A percentile compares a stretch with the other conserved stretches of the same genome.
Evolutionary conservation across 2,113 vertebrate species (phyloP).

Genomic region (Prionailurus bengalensis): DNA sequence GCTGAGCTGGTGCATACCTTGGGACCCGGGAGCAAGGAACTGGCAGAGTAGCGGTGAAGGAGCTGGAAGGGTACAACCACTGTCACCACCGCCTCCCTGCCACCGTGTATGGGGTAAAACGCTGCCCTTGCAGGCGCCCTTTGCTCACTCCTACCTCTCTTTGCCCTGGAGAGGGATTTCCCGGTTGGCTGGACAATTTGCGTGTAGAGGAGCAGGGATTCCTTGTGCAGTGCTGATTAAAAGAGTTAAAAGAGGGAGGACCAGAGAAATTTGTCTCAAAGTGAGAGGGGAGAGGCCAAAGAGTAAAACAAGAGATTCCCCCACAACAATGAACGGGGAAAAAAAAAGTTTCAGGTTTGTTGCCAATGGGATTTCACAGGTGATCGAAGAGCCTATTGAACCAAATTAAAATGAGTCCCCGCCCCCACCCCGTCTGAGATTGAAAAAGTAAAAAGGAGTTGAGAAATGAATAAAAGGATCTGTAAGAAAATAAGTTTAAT

Average conservation of each 20-base stretch:
- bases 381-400: neutral
- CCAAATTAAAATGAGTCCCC: neutral
- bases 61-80: constrained; percentile 2
- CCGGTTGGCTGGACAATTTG: neutral
- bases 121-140: neutral
- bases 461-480: neutral
- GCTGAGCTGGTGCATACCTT: constrained; percentile 80
- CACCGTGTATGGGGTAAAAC: constrained; percentile 64
- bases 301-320: constrained; percentile 39
- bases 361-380: neutral
- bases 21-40: constrained; percentile 78
- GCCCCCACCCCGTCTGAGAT: neutral
- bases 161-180: constrained; percentile 16
- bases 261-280: neutral
- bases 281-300: neutral
- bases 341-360: neutral
- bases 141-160: neutral
- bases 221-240: constrained; percentile 56
- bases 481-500: neutral
- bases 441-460: neutral
- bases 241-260: constrained; percentile 46
- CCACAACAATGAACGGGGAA: neutral
- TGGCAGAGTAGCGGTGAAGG: neutral
- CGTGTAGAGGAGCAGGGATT: constrained; percentile 16
- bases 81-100: constrained; percentile 29